A percentile compares a stretch with the other conserved stretches of the same genome.
These are phyloP conservation scores for Hylaea fasciaria DNA, from an alignment of 2,888 invertebrate genomes.

Conservation along the genomic window DNA sequence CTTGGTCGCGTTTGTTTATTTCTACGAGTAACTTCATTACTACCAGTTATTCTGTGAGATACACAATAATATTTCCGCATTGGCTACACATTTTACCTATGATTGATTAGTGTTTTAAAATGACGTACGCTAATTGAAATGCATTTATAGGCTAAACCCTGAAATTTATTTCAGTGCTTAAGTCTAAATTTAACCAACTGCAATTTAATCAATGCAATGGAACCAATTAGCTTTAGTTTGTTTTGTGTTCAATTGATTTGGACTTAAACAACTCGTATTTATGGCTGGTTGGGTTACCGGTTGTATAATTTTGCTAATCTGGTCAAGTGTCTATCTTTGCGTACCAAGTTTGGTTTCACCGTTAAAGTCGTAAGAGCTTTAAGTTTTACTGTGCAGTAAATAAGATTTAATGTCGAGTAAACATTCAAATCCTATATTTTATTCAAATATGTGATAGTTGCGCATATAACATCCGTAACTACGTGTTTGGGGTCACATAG, in stretches of 20 bases:
- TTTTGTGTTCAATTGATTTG: conserved; percentile 10
- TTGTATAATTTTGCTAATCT: neutral
- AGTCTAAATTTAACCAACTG: neutral
- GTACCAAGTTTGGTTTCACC: no score
- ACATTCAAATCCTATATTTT: no score
- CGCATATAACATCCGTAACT: no score
- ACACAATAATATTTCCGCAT: no score
- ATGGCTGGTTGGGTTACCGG: neutral
- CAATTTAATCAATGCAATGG: conserved; percentile 1
- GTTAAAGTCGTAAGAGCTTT: no score
- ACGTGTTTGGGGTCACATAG: no score
- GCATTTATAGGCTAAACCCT: neutral
- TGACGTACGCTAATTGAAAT: conserved; percentile 8
- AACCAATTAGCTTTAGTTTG: conserved; percentile 13
- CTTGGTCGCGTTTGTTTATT: neutral
- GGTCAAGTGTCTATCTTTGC: neutral
- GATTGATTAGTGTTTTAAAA: no score
- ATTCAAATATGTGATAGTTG: no score
- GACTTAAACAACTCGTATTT: neutral
- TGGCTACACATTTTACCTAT: neutral
- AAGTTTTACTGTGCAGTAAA: no score
- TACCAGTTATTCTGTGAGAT: neutral
- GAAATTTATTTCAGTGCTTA: conserved; percentile 7
- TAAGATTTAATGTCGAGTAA: no score
- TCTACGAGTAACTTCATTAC: neutral